These are phyloP conservation scores for Ciona savignyi DNA, from an alignment of 23 tunicate species.

Conservation along the genomic window DNA sequence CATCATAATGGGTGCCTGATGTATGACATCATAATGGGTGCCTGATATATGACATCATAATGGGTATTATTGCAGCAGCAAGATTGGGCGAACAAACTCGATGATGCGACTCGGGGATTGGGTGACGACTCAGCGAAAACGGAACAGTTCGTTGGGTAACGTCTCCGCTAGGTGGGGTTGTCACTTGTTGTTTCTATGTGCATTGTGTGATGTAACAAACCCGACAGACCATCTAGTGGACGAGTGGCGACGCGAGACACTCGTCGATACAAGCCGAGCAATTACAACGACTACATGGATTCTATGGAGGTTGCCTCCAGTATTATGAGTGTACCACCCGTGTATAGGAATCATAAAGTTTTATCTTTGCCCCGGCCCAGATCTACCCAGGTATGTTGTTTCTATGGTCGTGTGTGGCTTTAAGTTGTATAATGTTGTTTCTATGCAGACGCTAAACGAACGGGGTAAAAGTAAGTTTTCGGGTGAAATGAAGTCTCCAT, in stretches of 20 bases:
- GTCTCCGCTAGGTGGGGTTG: too few relatives aligned
- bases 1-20: neutral
- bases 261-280: constrained; percentile 51
- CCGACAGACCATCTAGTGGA: neutral
- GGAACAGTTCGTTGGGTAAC: constrained; percentile 11
- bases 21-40: neutral
- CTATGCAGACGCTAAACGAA: too few relatives aligned
- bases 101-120: constrained; percentile 54
- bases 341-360: constrained; percentile 33
- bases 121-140: constrained; percentile 47
- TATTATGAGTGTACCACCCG: constrained; percentile 79
- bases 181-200: too few relatives aligned
- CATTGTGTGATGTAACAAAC: too few relatives aligned
- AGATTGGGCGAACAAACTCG: constrained; percentile 45
- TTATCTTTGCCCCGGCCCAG: constrained; percentile 57
- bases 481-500: too few relatives aligned
- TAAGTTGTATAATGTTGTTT: too few relatives aligned
- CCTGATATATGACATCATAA: neutral
- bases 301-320: constrained; percentile 75
- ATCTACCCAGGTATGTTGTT: constrained; percentile 76
- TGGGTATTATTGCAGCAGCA: too few relatives aligned
- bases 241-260: constrained; percentile 20
- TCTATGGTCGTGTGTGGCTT: too few relatives aligned
- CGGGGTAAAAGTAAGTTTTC: too few relatives aligned
- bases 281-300: constrained; percentile 80